Evolutionary conservation across 2,888 invertebrate species (phyloP), one percentile per base, ranked within the genome.

Genomic region (Shargacucullia verbasci): DNA sequence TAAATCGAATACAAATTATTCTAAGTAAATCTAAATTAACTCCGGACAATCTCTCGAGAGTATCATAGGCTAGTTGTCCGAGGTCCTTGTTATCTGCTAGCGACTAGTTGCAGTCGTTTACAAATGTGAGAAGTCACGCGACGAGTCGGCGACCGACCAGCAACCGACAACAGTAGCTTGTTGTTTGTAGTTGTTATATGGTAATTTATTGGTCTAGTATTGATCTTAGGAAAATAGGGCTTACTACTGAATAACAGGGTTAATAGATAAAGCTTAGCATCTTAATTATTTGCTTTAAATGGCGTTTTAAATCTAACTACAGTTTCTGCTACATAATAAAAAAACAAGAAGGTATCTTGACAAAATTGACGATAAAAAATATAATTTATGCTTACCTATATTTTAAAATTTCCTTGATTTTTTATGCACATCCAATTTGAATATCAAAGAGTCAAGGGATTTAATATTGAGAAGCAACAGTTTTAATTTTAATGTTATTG

Each of bases 81-180:
- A 71, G 40, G 49, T 35, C 35, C 50, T 8, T 48, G 78, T 82
- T 89, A 90, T 90, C 90, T 87, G 59, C 9, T 46, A 66, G 72
- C 48, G 77, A 71, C 79, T 83, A 81, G 80, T 81, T 81, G 79
- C 49, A 49, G 70, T 72, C 74, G 78, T 78, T 82, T 84, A 91
- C 90, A 89, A 92, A 92, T 91, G 90, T 84, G 84, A 80, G 73
- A 74, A 89, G 91, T 92, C 92, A 92, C 92, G 92, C 92, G 83
- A 91, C 69, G 66, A 71, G 67, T 62, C 77, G 59, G 64, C 77
- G 65, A 73, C 75, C 73, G 54, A 40, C 49, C 53, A 52, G 57
- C 49, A 46, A 49, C 66, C 64, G 45, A 70, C 70, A 70, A 73
- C 72, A 69, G 75, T 73, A 79, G 76, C 73, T 46, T 43, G 58